Evolutionary conservation across 2,797 vertebrate genomes (phyloP).

Genomic region (Odontamblyopus lacepedii): DNA sequence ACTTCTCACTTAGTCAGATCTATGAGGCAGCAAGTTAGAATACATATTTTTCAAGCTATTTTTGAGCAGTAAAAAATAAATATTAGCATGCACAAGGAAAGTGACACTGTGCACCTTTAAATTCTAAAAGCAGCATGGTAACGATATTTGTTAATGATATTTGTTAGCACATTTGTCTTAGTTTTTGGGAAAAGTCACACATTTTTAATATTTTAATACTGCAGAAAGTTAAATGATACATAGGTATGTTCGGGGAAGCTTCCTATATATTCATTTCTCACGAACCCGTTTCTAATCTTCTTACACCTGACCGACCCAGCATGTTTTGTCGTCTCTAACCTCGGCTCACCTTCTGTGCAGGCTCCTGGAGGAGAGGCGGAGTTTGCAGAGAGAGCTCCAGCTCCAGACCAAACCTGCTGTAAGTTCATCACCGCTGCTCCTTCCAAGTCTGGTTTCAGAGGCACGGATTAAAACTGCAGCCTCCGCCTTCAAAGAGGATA

Average conservation of each 20-base stretch:
- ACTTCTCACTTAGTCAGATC: neutral
- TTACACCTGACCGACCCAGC: neutral
- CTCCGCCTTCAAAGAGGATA: conserved; percentile 34
- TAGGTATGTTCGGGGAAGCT: no score
- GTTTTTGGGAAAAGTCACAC: no score
- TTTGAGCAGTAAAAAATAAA: neutral
- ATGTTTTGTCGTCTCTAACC: conserved; percentile 2
- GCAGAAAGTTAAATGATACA: no score
- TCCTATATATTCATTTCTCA: neutral
- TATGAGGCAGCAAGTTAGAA: neutral
- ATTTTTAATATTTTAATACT: no score
- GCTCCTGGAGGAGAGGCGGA: conserved; percentile 84
- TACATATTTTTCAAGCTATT: neutral
- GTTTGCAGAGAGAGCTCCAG: conserved; percentile 81
- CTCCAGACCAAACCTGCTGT: conserved; percentile 80
- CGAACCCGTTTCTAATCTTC: conserved; percentile 22
- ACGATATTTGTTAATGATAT: neutral
- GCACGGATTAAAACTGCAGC: conserved; percentile 45
- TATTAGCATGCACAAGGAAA: neutral
- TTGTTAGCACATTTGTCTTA: no score
- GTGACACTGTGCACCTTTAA: neutral
- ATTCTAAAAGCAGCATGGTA: neutral
- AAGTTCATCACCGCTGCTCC: conserved; percentile 68
- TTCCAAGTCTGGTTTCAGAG: conserved; percentile 29
- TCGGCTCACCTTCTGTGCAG: conserved; percentile 60